Base-by-base conservation (phyloP, 1,140 invertebrate genomes). In the Heterodera carotae region DNA sequence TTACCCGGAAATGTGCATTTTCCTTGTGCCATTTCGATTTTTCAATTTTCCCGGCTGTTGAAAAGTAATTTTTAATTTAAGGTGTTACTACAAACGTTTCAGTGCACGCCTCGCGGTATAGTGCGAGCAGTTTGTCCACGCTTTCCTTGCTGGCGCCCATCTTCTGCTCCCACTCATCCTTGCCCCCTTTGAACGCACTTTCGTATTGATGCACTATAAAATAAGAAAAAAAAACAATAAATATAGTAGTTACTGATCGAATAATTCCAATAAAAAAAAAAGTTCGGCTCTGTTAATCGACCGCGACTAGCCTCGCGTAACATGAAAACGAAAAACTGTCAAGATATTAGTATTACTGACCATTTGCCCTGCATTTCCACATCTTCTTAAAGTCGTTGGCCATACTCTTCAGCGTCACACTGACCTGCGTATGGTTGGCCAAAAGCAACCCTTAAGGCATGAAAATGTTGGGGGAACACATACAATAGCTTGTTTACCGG, bases 311-410 rank as follows among this genome's bases (percentile, higher is more conserved):
- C n/a, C n/a, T n/a, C n/a, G n/a, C n/a, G n/a, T n/a, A n/a, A n/a
- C n/a, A n/a, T n/a, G n/a, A n/a, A n/a, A n/a, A n/a, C n/a, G n/a
- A n/a, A 68, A 29, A 8, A 36, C 2, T 5, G 22, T 36, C n/a
- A 68, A 18, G 29, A 69, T 69, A 15, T 12, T 2, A 1, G n/a
- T 18, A n/a, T 4, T 31, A 22, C 48, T 18, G 12, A 74, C 72
- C 72, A n/a, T 74, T 74, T 10, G 72, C 72, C 39, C 34, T 56
- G 36, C 59, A 27, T n/a, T 74, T 59, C 72, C 72, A 74, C 72
- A 74, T 74, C 22, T 62, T 56, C 36, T 74, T 31, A 64, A 74
- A 74, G 27, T 74, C 72, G n/a, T 34, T 31, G 33, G 29, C 72
- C 59, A 74, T 74, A 15, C 39, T 56, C 2, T 56, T 39, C 25